Evolutionary conservation across 2,113 vertebrate species (phyloP).

Genomic region (Diphyllodes magnificus): DNA sequence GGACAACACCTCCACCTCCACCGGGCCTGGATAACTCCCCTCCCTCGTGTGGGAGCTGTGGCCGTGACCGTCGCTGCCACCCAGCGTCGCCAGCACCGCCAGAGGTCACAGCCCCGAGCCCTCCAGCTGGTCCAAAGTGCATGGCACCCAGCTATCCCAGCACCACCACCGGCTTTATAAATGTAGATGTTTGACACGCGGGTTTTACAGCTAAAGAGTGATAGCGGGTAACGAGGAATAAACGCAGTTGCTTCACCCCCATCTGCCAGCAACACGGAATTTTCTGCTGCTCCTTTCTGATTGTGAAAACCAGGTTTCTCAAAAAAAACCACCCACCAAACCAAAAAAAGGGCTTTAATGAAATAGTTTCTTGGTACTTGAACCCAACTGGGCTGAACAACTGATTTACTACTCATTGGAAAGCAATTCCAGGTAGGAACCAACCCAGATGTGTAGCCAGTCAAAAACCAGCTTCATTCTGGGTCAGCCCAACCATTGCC

Average conservation of each 20-base stretch:
- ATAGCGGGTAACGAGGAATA: background rate
- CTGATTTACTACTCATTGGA: background rate
- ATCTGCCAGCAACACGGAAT: background rate
- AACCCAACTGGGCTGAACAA: background rate
- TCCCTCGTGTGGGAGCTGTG: background rate
- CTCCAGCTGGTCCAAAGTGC: background rate
- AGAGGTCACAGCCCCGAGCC: background rate
- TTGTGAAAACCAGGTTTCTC: background rate
- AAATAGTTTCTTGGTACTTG: background rate
- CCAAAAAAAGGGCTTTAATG: background rate
- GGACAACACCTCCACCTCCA: background rate
- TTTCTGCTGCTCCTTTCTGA: background rate
- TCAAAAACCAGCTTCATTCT: background rate
- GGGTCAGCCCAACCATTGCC: background rate
- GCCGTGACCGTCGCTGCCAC: fast-evolving
- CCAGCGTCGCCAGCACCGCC: fast-evolving
- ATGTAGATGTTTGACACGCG: background rate
- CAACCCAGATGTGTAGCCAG: background rate
- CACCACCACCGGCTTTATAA: background rate
- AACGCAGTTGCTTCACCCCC: background rate
- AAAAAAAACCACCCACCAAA: background rate
- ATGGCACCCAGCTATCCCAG: background rate
- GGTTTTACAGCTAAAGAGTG: background rate
- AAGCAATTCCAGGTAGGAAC: background rate
- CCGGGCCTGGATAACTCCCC: background rate